A percentile compares a stretch with the other conserved stretches of the same genome.
These are phyloP conservation scores for Yasuhikotakia modesta DNA, from an alignment of 2,797 vertebrate genomes.

Conservation along the genomic window DNA sequence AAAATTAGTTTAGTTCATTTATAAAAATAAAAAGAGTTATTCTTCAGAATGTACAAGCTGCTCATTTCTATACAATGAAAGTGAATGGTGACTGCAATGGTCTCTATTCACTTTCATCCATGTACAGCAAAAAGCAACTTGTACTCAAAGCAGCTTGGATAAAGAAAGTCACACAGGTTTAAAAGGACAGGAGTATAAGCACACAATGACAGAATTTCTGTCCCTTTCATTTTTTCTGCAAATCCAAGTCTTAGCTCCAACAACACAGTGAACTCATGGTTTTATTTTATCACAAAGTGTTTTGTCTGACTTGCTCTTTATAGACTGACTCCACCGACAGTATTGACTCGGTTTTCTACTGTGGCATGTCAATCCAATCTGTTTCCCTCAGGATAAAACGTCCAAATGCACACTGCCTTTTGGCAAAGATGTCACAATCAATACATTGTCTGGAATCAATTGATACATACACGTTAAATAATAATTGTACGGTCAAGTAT, in stretches of 20 bases:
- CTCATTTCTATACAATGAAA: background rate
- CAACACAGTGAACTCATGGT: background rate
- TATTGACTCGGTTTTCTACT: conserved; percentile 29
- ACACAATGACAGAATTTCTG: background rate
- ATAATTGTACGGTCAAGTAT: conserved; percentile 80
- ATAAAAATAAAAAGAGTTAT: too few relatives aligned
- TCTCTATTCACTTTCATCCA: background rate
- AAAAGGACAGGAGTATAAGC: too few relatives aligned
- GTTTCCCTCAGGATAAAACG: conserved; percentile 70
- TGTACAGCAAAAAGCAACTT: background rate
- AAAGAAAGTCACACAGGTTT: too few relatives aligned
- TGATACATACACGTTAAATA: conserved; percentile 81
- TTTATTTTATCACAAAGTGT: conserved; percentile 27
- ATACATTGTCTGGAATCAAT: conserved; percentile 71
- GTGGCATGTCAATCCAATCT: conserved; percentile 67
- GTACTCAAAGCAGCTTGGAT: too few relatives aligned
- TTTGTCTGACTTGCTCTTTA: conserved; percentile 42
- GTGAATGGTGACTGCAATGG: background rate
- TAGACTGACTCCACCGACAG: conserved; percentile 30
- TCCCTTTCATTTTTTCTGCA: conserved; percentile 3
- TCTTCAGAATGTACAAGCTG: too few relatives aligned
- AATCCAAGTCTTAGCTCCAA: background rate
- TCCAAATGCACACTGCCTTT: conserved; percentile 78
- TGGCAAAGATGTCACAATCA: conserved; percentile 73
- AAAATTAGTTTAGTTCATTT: too few relatives aligned